Conservation (phyloP, 53 echinoderm and acorn worm species). For the Hippasteria phrygiana region DNA sequence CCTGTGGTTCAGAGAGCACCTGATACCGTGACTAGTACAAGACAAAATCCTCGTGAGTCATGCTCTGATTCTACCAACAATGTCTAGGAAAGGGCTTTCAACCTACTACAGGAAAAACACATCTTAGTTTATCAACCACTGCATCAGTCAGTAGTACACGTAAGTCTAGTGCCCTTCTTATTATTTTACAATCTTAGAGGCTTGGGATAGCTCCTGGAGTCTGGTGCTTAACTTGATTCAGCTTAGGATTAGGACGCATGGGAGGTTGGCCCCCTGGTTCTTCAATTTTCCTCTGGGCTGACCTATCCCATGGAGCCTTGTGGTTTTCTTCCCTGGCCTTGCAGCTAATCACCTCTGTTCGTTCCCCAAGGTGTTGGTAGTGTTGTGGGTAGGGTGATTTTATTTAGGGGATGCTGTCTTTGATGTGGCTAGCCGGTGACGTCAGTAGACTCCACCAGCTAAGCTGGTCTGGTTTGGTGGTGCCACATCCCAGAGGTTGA, state of each 20-base stretch:
- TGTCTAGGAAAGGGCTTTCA: too few relatives aligned
- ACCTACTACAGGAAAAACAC: neutral
- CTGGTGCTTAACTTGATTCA: neutral
- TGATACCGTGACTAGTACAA: too few relatives aligned
- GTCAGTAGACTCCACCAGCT: neutral
- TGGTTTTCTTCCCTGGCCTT: neutral
- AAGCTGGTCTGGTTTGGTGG: neutral
- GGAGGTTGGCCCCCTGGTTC: neutral
- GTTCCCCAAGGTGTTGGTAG: neutral
- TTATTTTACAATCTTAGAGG: neutral
- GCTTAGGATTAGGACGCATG: neutral
- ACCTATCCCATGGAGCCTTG: neutral
- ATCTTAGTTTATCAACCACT: neutral
- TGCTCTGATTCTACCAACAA: too few relatives aligned
- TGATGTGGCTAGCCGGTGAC: slow-evolving; percentile 24
- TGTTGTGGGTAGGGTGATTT: neutral
- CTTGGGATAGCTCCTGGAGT: neutral
- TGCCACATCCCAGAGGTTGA: neutral
- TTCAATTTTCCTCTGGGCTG: slow-evolving; percentile 13
- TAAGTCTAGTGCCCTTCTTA: neutral
- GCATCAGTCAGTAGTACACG: neutral
- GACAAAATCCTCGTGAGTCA: too few relatives aligned
- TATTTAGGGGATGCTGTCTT: neutral
- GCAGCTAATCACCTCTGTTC: slow-evolving; percentile 19
- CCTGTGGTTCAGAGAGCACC: too few relatives aligned